Conservation (phyloP, 1,140 invertebrate genomes). For the Sesamia nonagrioides region DNA sequence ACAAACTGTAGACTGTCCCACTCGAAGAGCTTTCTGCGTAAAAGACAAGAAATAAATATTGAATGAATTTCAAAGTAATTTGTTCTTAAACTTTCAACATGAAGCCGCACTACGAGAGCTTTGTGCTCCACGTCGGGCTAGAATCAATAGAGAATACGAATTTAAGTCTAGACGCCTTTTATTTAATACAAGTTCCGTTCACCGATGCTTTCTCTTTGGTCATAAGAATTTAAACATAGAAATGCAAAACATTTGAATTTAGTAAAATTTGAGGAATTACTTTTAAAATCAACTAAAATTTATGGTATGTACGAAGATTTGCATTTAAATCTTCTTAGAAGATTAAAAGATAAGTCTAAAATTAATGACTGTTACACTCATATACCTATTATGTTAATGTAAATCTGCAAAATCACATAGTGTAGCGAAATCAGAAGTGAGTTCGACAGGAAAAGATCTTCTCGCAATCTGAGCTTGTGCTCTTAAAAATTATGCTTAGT, state of each 20-base stretch:
- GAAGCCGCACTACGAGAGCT: neutral
- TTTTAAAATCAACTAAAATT: neutral
- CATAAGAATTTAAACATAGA: neutral
- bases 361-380: neutral
- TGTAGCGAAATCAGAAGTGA: conserved; percentile 18
- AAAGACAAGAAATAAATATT: conserved; percentile 26
- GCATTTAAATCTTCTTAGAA: neutral
- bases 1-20: neutral
- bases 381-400: neutral
- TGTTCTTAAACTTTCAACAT: neutral
- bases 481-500: conserved; percentile 49
- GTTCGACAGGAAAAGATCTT: neutral
- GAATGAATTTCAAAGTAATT: conserved; percentile 36
- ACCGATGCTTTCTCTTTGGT: conserved; percentile 26
- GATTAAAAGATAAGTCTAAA: neutral
- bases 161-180: conserved; percentile 31
- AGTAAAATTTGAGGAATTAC: neutral
- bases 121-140: conserved; percentile 6
- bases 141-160: conserved; percentile 40
- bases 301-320: neutral
- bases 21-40: neutral
- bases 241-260: neutral
- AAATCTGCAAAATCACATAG: neutral
- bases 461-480: conserved; percentile 11
- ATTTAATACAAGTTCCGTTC: conserved; percentile 38